Percentiles rank a stretch among this genome's conserved stretches.
Evolutionary conservation across 1,140 invertebrate species (phyloP).

Genomic region (Penaeus indicus): DNA sequence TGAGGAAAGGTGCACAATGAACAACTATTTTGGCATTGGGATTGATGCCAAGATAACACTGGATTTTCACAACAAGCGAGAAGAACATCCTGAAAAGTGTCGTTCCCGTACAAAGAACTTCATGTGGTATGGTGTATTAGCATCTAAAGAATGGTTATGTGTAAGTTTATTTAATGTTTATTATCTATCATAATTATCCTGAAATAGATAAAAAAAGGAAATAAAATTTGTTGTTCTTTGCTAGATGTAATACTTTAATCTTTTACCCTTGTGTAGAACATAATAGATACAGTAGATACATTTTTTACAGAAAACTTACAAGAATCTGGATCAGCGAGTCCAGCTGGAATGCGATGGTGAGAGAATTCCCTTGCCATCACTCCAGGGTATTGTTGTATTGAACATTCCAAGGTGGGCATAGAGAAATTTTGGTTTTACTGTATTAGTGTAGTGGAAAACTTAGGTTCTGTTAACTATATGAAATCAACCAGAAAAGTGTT

Average conservation of each 20-base stretch:
- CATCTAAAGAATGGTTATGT: slow-evolving; percentile 90
- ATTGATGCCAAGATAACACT: slow-evolving; percentile 98
- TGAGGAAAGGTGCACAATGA: slow-evolving; percentile 96
- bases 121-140: slow-evolving; percentile 97
- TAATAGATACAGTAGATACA: background rate
- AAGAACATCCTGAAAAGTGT: slow-evolving; percentile 98
- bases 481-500: slow-evolving; percentile 9
- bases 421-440: background rate
- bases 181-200: background rate
- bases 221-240: no score
- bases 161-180: slow-evolving; percentile 53
- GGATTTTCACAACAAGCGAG: slow-evolving; percentile 97
- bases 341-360: slow-evolving; percentile 94
- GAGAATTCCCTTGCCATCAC: slow-evolving; percentile 88
- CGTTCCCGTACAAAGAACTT: slow-evolving; percentile 93
- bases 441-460: background rate
- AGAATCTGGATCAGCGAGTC: slow-evolving; percentile 95
- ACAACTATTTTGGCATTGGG: slow-evolving; percentile 99
- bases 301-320: slow-evolving; percentile 82
- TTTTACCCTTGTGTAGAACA: no score
- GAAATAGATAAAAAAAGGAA: background rate
- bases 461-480: background rate
- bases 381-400: slow-evolving; percentile 96
- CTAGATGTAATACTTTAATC: no score
- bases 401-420: slow-evolving; percentile 89